phyloP scores from a whole-genome alignment of 2,888 invertebrate genomes.

The Prenolepis imparis region DNA sequence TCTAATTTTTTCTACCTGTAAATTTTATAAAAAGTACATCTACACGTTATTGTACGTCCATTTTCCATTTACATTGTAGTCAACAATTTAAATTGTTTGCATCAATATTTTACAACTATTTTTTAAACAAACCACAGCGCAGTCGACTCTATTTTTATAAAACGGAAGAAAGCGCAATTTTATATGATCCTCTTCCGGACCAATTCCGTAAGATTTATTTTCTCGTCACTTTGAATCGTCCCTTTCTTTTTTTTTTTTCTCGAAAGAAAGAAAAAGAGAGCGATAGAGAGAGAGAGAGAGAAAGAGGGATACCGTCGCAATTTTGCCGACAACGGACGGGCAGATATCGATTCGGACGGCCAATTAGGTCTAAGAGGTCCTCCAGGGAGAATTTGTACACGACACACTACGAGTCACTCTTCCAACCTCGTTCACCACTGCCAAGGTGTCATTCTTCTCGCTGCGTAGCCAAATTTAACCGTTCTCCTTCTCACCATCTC shows the following conservation, averaged over 20 bases:
- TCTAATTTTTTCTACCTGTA: not conserved
- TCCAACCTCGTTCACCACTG: slow-evolving; percentile 61
- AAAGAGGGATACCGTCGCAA: slow-evolving; percentile 45
- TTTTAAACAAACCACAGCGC: slow-evolving; percentile 32
- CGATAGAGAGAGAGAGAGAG: slow-evolving; percentile 19
- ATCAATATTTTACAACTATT: slow-evolving; percentile 26
- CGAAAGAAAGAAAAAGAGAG: not conserved
- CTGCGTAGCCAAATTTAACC: slow-evolving; percentile 62
- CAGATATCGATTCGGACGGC: slow-evolving; percentile 84
- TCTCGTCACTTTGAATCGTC: slow-evolving; percentile 42
- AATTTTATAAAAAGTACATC: slow-evolving; percentile 4
- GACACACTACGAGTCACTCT: slow-evolving; percentile 64
- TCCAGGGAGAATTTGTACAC: slow-evolving; percentile 81
- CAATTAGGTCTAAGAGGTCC: slow-evolving; percentile 86
- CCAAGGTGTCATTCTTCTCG: slow-evolving; percentile 62
- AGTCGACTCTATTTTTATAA: slow-evolving; percentile 41
- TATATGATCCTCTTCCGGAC: slow-evolving; percentile 13
- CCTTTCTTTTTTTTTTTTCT: not conserved
- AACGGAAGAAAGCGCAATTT: slow-evolving; percentile 43
- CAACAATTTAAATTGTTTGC: slow-evolving; percentile 23
- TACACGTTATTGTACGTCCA: not conserved
- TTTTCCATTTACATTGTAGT: not conserved
- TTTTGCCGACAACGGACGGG: slow-evolving; percentile 67
- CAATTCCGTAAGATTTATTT: slow-evolving; percentile 48
- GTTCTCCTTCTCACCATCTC: slow-evolving; percentile 18